These are phyloP conservation scores for Calephelis virginiensis DNA, from an alignment of 1,140 invertebrate genomes.

Conservation along the genomic window DNA sequence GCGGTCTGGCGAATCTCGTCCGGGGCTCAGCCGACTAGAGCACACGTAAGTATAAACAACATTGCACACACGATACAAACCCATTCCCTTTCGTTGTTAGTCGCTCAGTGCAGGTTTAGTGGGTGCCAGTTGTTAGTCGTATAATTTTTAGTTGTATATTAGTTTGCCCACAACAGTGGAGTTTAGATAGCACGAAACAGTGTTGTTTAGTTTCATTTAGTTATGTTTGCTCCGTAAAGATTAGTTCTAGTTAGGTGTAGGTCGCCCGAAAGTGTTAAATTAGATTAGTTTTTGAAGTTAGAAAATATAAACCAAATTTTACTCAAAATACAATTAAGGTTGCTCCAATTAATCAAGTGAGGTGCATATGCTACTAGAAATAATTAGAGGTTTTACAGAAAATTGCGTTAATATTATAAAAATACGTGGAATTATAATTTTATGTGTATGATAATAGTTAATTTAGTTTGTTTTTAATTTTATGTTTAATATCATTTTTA, in stretches of 20 bases:
- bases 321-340: neutral
- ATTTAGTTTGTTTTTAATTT: too few relatives aligned
- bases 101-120: conserved; percentile 23
- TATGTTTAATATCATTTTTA: too few relatives aligned
- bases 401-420: too few relatives aligned
- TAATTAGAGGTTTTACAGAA: too few relatives aligned
- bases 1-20: conserved; percentile 88
- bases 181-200: neutral
- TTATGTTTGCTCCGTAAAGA: neutral
- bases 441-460: too few relatives aligned
- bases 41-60: conserved; percentile 65
- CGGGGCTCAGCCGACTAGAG: conserved; percentile 90
- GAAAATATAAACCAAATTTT: neutral
- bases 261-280: neutral
- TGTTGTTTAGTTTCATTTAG: neutral
- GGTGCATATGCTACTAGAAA: too few relatives aligned
- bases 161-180: neutral
- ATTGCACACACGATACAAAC: conserved; percentile 35
- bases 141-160: neutral
- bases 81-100: conserved; percentile 27
- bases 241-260: neutral
- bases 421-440: too few relatives aligned
- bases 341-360: too few relatives aligned
- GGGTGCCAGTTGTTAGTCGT: conserved; percentile 22
- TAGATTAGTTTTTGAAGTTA: neutral